Evolutionary conservation across 2,888 invertebrate genomes (phyloP), one percentile per base, ranked within the genome.

Genomic region (Dermolepida albohirtum): DNA sequence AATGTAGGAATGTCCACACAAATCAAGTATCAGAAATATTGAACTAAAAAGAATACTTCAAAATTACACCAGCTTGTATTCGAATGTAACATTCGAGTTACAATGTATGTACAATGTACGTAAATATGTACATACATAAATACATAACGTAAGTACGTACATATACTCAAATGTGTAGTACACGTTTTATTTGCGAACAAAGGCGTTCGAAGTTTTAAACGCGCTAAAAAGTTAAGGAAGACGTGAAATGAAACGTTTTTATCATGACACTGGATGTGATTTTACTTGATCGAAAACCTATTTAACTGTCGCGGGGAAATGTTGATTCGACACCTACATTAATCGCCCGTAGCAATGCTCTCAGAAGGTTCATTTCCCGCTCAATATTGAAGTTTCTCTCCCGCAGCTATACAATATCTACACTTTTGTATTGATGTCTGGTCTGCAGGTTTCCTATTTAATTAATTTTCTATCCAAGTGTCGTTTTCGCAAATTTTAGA

Each of bases 381-480:
- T 43, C 59, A 63, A 69, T 71, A 71, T 71, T 69, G 69, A 64
- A 69, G 49, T 69, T 67, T 71, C 40, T 51, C 67, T 67, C 69
- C 64, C 68, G 65, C 63, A 69, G 69, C 71, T 69, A 71, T 71
- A 69, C 69, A 71, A 71, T 71, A 71, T 69, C 71, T 65, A 57
- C 67, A 55, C 67, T 70, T 69, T 68, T 68, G 57, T 70, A 66
- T 69, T 67, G 67, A 64, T 66, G 70, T 34, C 34, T 34, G 10
- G 34, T 34, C 34, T 34, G 34, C 2, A 34, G 34, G 34, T 10
- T 34, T 34, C 34, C 34, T 34, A 34, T 7, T 49, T 49, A 12
- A 49, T 49, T 49, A 17, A 49, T 49, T 49, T 49, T 14, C 10
- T 22, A 49, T 49, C 16, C 7, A 10, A 10, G 22, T 14, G 10